Evolutionary conservation across 1,140 invertebrate species (phyloP), one percentile per base, ranked within the genome.

Genomic region (Adelges cooleyi): DNA sequence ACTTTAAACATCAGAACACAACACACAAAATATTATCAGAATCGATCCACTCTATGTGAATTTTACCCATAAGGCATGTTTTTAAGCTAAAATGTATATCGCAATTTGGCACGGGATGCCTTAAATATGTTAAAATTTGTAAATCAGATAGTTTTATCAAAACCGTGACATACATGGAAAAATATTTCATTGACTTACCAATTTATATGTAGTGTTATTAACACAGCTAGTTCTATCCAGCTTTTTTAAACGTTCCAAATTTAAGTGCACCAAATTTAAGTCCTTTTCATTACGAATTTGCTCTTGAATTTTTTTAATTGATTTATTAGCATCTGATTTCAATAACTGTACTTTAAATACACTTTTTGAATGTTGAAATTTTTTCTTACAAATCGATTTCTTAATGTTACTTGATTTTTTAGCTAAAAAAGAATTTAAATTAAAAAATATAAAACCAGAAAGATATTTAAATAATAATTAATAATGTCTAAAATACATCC

Each of bases 331-430:
- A 48, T 62, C 25, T 20, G 56, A 48, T 62, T 62, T 62, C 5
- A 62, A 46, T 46, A 62, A 44, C 29, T 48, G 56, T 46, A 62
- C 56, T 48, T 62, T 62, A 29, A 62, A 62, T 9, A 48, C 25
- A 20, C 25, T 62, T 48, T 62, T 62, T 0, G 25, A 11, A 8
- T 25, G 38, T 20, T 48, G 42, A 15, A 25, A n/a, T n/a, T 27
- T 62, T 62, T 62, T 18, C 17, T 62, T 33, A n/a, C n/a, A n/a
- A n/a, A 29, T 62, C 1, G 29, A 33, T 11, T 33, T 33, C 9
- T 25, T 56, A 8, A 56, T 17, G 5, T 8, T 13, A 42, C 15
- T 22, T 1, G 38, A 29, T 33, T 48, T 62, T 33, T 48, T 62
- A 9, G 3, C 56, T 62, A 11, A 1, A 62, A 62, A 29, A 22